A percentile compares a stretch with the other conserved stretches of the same genome.
Conservation (phyloP, 1,140 invertebrate genomes). For the Zaprionus vittiger region DNA sequence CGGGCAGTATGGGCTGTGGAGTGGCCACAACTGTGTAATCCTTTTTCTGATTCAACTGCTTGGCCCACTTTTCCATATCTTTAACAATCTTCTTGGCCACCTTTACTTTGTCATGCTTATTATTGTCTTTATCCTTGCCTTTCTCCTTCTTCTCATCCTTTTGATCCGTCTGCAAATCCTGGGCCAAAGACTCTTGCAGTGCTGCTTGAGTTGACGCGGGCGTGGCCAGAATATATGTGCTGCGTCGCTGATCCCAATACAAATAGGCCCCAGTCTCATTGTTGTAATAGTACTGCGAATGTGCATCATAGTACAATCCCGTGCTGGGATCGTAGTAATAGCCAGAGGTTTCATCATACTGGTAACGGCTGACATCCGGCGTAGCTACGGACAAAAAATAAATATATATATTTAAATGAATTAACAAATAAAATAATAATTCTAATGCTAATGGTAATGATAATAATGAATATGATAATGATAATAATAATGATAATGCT, state of each 20-base stretch:
- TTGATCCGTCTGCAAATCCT: conserved; percentile 43
- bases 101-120: conserved; percentile 93
- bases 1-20: conserved; percentile 61
- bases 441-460: too few relatives aligned
- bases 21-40: conserved; percentile 86
- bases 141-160: conserved; percentile 83
- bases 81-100: conserved; percentile 99
- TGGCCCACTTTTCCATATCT: conserved; percentile 98
- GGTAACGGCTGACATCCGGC: conserved; percentile 96
- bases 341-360: conserved; percentile 97
- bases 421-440: too few relatives aligned
- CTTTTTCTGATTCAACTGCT: conserved; percentile 98
- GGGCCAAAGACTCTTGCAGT: conserved; percentile 60
- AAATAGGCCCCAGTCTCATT: conserved; percentile 95
- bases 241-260: conserved; percentile 95
- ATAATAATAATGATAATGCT: too few relatives aligned
- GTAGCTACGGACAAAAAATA: conserved; percentile 85
- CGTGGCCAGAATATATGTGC: conserved; percentile 92
- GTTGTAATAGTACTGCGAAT: conserved; percentile 97
- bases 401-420: conserved; percentile 2
- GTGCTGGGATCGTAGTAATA: conserved; percentile 98
- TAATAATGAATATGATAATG: too few relatives aligned
- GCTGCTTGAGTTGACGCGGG: conserved; percentile 85
- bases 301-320: conserved; percentile 97
- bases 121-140: conserved; percentile 78